A percentile compares a stretch with the other conserved stretches of the same genome.
Conservation (phyloP, 2,888 invertebrate genomes). For the Megalurothrips usitatus region DNA sequence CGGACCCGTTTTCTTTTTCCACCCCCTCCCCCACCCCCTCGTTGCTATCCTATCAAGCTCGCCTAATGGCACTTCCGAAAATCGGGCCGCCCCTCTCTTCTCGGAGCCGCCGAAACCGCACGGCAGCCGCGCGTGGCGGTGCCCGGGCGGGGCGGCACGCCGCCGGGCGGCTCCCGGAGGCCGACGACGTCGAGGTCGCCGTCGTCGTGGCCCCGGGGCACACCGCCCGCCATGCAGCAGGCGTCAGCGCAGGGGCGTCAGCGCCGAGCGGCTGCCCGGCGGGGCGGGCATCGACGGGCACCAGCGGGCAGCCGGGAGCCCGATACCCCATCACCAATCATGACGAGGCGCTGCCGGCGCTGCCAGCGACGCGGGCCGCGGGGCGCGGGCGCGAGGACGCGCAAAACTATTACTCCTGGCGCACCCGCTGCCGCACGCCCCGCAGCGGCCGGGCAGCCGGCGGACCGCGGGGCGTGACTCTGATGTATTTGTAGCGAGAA, state of each 20-base stretch:
- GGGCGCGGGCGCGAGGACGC: background rate
- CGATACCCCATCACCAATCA: background rate
- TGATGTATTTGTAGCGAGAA: constrained; percentile 19
- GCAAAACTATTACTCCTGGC: background rate
- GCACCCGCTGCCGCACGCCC: background rate
- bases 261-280: background rate
- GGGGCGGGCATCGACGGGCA: background rate
- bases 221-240: background rate
- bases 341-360: background rate
- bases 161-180: too few relatives aligned
- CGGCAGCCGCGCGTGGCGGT: background rate
- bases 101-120: background rate
- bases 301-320: background rate
- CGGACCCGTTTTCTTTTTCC: too few relatives aligned
- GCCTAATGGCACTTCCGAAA: background rate
- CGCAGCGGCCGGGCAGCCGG: background rate
- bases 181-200: background rate
- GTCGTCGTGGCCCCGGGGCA: background rate
- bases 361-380: background rate
- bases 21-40: too few relatives aligned
- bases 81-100: background rate
- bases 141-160: background rate
- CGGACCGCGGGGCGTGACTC: background rate
- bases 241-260: background rate
- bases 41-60: background rate